Percentiles rank a stretch among this genome's conserved stretches.
Conservation (phyloP, 2,888 invertebrate species). For the Eurois occulta region DNA sequence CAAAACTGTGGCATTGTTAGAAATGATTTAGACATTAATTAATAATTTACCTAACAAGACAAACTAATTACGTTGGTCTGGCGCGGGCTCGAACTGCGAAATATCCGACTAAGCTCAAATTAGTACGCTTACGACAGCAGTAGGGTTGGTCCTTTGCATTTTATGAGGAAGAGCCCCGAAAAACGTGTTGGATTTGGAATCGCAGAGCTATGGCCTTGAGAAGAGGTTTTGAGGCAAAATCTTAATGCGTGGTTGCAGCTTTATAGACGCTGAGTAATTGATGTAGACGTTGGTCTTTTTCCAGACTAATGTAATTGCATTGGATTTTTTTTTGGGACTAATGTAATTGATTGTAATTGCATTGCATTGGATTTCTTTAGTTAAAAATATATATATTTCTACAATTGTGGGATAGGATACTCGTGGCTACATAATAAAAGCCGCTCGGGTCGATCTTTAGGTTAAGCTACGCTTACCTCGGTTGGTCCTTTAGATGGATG, state of each 20-base stretch:
- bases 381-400: too few species aligned
- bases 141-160: slow-evolving; percentile 40
- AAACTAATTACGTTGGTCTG: slow-evolving; percentile 64
- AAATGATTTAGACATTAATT: slow-evolving; percentile 64
- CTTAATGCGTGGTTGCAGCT: not conserved
- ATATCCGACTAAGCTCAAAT: slow-evolving; percentile 63
- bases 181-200: slow-evolving; percentile 12
- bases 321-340: too few species aligned
- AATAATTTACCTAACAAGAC: slow-evolving; percentile 67
- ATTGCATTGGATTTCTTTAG: too few species aligned
- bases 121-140: slow-evolving; percentile 40
- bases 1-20: slow-evolving; percentile 44
- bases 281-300: too few species aligned
- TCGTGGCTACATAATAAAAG: too few species aligned
- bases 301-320: too few species aligned
- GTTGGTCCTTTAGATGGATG: not conserved
- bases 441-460: not conserved
- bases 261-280: not conserved
- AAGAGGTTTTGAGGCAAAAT: not conserved
- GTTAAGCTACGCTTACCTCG: not conserved
- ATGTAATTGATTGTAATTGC: too few species aligned
- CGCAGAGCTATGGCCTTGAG: not conserved
- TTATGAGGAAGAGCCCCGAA: slow-evolving; percentile 8
- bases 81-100: slow-evolving; percentile 49
- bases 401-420: too few species aligned